A percentile compares a stretch with the other conserved stretches of the same genome.
Evolutionary conservation across 2,113 vertebrate species (phyloP).

Genomic region (Piaya cayana): DNA sequence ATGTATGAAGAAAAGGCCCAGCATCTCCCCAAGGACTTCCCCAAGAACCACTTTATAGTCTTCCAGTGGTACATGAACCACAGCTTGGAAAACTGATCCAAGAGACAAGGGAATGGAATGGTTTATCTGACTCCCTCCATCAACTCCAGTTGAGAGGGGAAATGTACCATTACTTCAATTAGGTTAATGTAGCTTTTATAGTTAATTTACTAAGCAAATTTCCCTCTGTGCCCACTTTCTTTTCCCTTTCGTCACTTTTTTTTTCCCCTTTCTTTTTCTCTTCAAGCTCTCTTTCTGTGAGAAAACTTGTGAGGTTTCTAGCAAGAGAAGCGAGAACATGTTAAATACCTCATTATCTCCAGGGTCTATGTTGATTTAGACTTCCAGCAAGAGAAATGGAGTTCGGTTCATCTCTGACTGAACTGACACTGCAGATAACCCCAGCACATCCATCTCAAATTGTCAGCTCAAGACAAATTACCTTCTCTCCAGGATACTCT

Average conservation of each 20-base stretch:
- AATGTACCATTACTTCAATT: not conserved
- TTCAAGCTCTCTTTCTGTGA: not conserved
- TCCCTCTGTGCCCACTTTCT: not conserved
- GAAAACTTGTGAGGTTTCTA: not conserved
- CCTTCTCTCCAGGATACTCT: slow-evolving; percentile 65
- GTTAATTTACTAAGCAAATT: slow-evolving; percentile 13
- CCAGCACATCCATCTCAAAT: slow-evolving; percentile 67
- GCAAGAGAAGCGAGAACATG: not conserved
- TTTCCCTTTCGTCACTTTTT: not conserved
- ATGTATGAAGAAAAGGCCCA: not conserved
- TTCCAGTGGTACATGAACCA: not conserved
- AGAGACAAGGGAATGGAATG: not conserved
- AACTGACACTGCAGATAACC: slow-evolving; percentile 69
- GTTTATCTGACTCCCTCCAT: not conserved
- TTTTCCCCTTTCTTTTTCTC: not conserved
- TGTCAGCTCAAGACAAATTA: slow-evolving; percentile 67
- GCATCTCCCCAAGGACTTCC: not conserved
- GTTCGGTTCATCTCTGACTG: slow-evolving; percentile 37
- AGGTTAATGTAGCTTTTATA: not conserved
- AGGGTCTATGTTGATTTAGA: slow-evolving; percentile 30
- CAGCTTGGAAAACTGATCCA: not conserved
- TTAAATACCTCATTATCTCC: not conserved
- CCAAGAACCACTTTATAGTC: not conserved
- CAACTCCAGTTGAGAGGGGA: not conserved
- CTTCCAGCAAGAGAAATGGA: slow-evolving; percentile 51